Percentiles rank a stretch among this genome's conserved stretches.
These are phyloP conservation scores for Pantala flavescens DNA, from an alignment of 1,140 invertebrate species.

Conservation along the genomic window DNA sequence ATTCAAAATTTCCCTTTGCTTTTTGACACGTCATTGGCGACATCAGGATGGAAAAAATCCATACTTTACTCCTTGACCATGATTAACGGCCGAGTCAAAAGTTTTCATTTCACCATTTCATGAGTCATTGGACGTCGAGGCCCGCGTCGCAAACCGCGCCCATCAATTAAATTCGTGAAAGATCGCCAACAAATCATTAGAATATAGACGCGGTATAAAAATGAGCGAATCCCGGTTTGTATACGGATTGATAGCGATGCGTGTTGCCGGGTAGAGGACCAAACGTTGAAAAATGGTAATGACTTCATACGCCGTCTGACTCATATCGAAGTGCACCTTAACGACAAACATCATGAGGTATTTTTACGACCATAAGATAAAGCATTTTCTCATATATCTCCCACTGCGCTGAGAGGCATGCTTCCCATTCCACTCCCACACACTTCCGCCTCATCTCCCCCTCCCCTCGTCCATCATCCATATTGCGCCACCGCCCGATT, in stretches of 20 bases:
- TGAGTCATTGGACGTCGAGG: neutral
- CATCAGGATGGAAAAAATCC: no score
- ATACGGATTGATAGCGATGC: neutral
- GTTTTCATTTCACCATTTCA: neutral
- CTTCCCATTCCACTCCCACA: neutral
- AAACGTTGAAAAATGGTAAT: constrained; percentile 10
- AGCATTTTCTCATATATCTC: constrained; percentile 10
- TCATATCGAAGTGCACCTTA: constrained; percentile 5
- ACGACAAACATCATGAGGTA: constrained; percentile 9
- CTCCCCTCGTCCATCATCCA: neutral
- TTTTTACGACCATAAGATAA: constrained; percentile 6
- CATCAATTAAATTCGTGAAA: neutral
- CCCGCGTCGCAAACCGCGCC: neutral
- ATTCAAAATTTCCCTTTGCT: no score
- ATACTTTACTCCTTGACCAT: no score
- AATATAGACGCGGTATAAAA: neutral
- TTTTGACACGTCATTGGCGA: no score
- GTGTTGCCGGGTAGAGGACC: neutral
- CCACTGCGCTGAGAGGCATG: neutral
- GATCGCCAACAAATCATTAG: constrained; percentile 7
- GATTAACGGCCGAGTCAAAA: no score
- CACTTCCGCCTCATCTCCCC: neutral
- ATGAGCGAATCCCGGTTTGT: neutral
- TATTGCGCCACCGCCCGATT: neutral
- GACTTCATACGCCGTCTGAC: neutral